Conservation (phyloP, 2,113 vertebrate species). For the Nasalis larvatus region DNA sequence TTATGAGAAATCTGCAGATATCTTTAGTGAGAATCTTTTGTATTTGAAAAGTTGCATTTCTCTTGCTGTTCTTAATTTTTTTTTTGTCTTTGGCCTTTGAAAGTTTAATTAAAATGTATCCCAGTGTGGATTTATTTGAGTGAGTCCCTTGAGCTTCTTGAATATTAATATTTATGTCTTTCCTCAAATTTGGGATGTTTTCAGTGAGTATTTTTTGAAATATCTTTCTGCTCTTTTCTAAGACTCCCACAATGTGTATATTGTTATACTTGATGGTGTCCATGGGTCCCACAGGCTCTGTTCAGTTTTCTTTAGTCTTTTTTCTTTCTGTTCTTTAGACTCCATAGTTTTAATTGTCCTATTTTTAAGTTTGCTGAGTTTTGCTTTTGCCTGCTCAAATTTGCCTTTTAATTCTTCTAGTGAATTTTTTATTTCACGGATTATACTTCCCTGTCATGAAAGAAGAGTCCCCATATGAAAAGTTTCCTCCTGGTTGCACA, state of each 20-base stretch:
- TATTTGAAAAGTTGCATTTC: not conserved
- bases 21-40: not conserved
- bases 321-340: not conserved
- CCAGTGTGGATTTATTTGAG: not conserved
- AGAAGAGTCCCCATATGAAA: not conserved
- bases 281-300: not conserved
- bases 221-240: not conserved
- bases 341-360: not conserved
- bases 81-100: not conserved
- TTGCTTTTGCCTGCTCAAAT: not conserved
- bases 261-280: not conserved
- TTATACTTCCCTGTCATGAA: not conserved
- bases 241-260: no score
- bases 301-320: not conserved
- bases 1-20: not conserved
- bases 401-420: not conserved
- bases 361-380: not conserved
- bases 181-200: not conserved
- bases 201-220: not conserved
- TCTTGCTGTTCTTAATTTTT: not conserved
- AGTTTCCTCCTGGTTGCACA: not conserved
- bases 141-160: not conserved
- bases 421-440: not conserved
- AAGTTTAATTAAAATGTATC: not conserved
- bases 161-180: not conserved